These are phyloP conservation scores for Centruroides vittatus DNA, from an alignment of 1,140 invertebrate genomes.

Conservation along the genomic window DNA sequence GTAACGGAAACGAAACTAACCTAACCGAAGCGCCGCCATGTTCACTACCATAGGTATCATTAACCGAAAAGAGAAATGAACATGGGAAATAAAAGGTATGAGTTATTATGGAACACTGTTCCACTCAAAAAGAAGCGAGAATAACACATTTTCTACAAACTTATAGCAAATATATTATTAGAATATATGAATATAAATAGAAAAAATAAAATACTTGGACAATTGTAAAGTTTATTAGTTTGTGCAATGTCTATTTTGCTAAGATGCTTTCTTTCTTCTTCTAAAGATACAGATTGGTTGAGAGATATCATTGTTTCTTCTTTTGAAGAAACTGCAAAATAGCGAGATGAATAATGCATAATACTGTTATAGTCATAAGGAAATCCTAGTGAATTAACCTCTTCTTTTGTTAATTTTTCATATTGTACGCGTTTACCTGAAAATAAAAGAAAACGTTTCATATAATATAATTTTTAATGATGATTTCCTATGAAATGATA, in stretches of 20 bases:
- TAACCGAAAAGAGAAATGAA: too few relatives aligned
- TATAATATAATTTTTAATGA: background rate
- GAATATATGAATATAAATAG: too few relatives aligned
- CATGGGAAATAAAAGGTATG: too few relatives aligned
- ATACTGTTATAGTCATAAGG: constrained; percentile 95
- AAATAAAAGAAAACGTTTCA: constrained; percentile 94
- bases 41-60: too few relatives aligned
- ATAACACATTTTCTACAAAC: too few relatives aligned
- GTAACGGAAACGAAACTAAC: too few relatives aligned
- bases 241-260: constrained; percentile 91
- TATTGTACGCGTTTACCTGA: constrained; percentile 36
- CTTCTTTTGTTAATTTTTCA: constrained; percentile 78
- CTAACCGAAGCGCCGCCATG: too few relatives aligned
- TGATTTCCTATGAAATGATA: too few relatives aligned
- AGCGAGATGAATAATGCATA: constrained; percentile 97
- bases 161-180: too few relatives aligned
- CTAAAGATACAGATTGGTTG: constrained; percentile 33
- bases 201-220: constrained; percentile 46
- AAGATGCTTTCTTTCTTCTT: constrained; percentile 55
- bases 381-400: constrained; percentile 87
- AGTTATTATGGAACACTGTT: too few relatives aligned
- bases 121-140: too few relatives aligned
- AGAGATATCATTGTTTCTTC: constrained; percentile 64
- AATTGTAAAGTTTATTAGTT: constrained; percentile 91
- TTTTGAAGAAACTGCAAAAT: constrained; percentile 90